Conservation (phyloP, 2,888 invertebrate species). For the Hemistola chrysoprasaria region DNA sequence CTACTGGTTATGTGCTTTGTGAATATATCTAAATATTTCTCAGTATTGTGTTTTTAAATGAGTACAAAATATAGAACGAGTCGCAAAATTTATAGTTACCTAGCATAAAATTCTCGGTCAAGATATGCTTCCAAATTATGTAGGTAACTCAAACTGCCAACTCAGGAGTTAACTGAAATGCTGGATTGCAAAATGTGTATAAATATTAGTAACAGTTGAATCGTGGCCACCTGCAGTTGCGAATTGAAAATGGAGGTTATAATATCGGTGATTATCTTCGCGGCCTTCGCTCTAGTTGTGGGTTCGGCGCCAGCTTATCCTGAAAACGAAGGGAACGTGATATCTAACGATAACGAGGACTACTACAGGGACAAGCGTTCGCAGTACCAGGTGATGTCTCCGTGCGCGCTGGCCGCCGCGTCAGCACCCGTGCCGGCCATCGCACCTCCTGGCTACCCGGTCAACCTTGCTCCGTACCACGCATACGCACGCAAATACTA, state of each 20-base stretch:
- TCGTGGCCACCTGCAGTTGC: conserved; percentile 40
- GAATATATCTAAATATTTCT: too few species aligned
- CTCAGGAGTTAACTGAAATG: conserved; percentile 41
- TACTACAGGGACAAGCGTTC: conserved; percentile 45
- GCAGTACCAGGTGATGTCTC: conserved; percentile 43
- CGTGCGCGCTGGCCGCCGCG: conserved; percentile 51
- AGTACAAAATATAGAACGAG: neutral
- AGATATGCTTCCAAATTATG: conserved; percentile 26
- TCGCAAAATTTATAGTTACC: conserved; percentile 1
- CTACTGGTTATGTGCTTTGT: too few species aligned
- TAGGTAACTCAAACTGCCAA: conserved; percentile 40
- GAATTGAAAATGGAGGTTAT: conserved; percentile 54
- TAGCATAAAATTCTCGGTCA: conserved; percentile 53
- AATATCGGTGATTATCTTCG: conserved; percentile 35
- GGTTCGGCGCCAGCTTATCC: conserved; percentile 40
- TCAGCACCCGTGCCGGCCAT: conserved; percentile 34
- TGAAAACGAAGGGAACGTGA: conserved; percentile 28
- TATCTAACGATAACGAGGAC: conserved; percentile 19
- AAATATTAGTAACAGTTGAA: conserved; percentile 52
- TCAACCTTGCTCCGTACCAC: conserved; percentile 31
- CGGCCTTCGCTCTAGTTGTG: conserved; percentile 32
- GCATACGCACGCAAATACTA: conserved; percentile 39
- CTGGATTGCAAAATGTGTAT: conserved; percentile 47
- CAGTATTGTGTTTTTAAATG: too few species aligned
- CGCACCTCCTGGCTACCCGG: conserved; percentile 29